Evolutionary conservation across 2,797 vertebrate genomes (phyloP).

Genomic region (Agapornis canus): DNA sequence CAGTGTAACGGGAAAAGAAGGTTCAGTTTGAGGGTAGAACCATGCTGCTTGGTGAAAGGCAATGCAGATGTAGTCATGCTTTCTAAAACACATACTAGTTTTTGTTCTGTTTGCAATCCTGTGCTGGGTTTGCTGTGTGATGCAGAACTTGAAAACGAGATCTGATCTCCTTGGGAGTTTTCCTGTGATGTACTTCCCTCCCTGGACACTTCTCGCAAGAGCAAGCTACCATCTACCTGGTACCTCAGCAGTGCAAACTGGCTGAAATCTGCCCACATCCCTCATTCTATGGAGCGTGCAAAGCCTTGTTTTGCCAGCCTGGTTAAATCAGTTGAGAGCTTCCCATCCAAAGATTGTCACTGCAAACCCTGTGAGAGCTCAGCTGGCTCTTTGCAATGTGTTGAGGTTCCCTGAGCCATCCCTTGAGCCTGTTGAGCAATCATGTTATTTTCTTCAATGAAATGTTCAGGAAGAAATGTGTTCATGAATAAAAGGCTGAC

Average conservation of each 20-base stretch:
- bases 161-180: conserved; percentile 9
- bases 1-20: background rate
- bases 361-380: conserved; percentile 39
- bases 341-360: background rate
- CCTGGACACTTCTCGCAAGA: background rate
- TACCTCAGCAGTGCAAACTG: background rate
- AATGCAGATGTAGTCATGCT: background rate
- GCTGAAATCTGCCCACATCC: background rate
- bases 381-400: conserved; percentile 24
- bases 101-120: background rate
- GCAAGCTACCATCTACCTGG: background rate
- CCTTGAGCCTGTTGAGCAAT: conserved; percentile 59
- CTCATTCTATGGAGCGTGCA: background rate
- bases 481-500: conserved; percentile 41
- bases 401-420: conserved; percentile 48
- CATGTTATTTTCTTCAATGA: conserved; percentile 58
- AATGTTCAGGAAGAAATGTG: conserved; percentile 45
- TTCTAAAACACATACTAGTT: background rate
- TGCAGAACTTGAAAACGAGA: conserved; percentile 4
- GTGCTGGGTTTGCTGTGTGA: background rate
- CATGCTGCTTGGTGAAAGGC: background rate
- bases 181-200: background rate
- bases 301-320: background rate
- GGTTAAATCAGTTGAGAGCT: background rate
- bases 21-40: background rate